Evolutionary conservation across 2,113 vertebrate genomes (phyloP).

Genomic region (human (Homo sapiens)): DNA sequence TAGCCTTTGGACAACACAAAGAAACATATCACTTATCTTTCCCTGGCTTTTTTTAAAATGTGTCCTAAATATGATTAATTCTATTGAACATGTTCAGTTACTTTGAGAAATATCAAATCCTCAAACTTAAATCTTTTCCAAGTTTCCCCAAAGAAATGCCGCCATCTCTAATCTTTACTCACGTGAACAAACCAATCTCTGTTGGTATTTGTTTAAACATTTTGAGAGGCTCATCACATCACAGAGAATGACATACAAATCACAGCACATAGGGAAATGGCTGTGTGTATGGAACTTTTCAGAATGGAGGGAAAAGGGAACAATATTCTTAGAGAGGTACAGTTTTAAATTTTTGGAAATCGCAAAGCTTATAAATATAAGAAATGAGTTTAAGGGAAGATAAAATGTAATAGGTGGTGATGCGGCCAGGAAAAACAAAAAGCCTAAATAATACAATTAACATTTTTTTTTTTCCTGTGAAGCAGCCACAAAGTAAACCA

Average conservation of each 20-base stretch:
- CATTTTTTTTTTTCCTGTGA: not conserved
- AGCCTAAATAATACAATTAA: not conserved
- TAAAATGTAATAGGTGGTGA: not conserved
- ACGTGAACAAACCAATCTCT: constrained; percentile 61
- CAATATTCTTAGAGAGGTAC: not conserved
- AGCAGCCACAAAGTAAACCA: not conserved
- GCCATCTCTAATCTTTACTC: constrained; percentile 74
- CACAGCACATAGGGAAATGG: constrained; percentile 15
- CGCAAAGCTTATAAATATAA: not conserved
- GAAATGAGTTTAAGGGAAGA: not conserved
- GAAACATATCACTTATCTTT: not conserved
- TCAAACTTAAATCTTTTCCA: constrained; percentile 77
- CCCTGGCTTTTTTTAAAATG: constrained; percentile 58
- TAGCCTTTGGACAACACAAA: not conserved
- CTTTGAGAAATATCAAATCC: constrained; percentile 75
- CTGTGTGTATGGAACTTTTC: constrained; percentile 48
- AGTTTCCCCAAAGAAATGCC: constrained; percentile 75
- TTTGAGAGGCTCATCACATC: constrained; percentile 75
- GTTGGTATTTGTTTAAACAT: constrained; percentile 70
- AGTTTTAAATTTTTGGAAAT: constrained; percentile 56
- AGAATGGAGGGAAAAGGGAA: constrained; percentile 42
- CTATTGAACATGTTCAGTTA: constrained; percentile 75
- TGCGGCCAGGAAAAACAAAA: not conserved
- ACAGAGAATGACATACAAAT: constrained; percentile 67
- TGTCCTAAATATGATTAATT: constrained; percentile 73